Percentiles rank a stretch among this genome's conserved stretches.
These are phyloP conservation scores for Lordiphosa collinella DNA, from an alignment of 1,140 invertebrate genomes.

Conservation along the genomic window DNA sequence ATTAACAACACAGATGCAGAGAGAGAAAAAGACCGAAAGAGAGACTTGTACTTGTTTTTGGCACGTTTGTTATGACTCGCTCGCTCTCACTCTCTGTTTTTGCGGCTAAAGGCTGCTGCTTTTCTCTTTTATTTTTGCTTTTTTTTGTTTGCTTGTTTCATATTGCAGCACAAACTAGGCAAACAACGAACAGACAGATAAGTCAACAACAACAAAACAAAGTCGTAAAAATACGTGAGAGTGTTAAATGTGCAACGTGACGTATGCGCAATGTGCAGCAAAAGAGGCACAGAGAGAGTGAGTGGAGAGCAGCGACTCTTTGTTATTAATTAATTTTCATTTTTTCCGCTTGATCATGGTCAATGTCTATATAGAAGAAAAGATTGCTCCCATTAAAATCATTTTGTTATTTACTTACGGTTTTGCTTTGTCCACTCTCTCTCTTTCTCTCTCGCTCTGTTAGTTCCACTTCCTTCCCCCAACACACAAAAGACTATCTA, in stretches of 20 bases:
- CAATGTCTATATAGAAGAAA: slow-evolving; percentile 30
- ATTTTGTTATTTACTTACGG: neutral
- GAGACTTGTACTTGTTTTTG: slow-evolving; percentile 9
- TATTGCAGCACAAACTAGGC: slow-evolving; percentile 1
- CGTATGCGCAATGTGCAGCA: slow-evolving; percentile 47
- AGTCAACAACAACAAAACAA: slow-evolving; percentile 3
- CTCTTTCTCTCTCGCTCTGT: neutral
- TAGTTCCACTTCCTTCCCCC: neutral
- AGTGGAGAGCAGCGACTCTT: slow-evolving; percentile 2
- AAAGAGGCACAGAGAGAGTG: neutral
- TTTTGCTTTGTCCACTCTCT: neutral
- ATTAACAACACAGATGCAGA: neutral
- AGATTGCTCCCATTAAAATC: neutral
- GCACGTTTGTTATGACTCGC: neutral
- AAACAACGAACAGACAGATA: slow-evolving; percentile 1
- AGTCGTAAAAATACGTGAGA: neutral
- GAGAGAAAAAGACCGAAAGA: slow-evolving; percentile 10
- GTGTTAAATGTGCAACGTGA: slow-evolving; percentile 37
- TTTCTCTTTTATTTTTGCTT: neutral
- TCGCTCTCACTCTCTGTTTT: slow-evolving; percentile 5
- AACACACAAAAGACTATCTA: slow-evolving; percentile 16
- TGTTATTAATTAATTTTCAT: slow-evolving; percentile 48
- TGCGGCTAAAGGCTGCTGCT: neutral
- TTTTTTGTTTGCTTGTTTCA: slow-evolving; percentile 3
- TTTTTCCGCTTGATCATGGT: slow-evolving; percentile 50